A percentile compares a stretch with the other conserved stretches of the same genome.
phyloP scores from a whole-genome alignment of 2,113 vertebrate genomes.

The Corapipo altera region DNA sequence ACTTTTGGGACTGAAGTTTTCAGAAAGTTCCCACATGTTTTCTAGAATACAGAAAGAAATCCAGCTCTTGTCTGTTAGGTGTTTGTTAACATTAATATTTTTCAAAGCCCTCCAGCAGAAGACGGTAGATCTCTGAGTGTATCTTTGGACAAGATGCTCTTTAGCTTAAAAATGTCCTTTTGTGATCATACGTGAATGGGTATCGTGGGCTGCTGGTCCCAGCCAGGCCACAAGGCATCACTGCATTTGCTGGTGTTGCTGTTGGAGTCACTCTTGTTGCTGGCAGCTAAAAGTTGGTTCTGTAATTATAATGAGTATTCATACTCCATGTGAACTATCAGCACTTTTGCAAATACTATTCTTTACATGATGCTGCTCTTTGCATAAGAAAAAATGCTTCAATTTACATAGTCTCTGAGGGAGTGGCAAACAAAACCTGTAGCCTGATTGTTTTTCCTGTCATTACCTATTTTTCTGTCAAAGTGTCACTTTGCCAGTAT shows the following conservation, averaged over 20 bases:
- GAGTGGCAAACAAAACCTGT: constrained; percentile 32
- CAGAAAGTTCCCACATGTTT: not conserved
- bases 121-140: not conserved
- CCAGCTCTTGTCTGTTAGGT: not conserved
- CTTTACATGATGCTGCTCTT: not conserved
- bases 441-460: constrained; percentile 42
- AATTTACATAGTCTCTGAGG: not conserved
- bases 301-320: not conserved
- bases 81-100: not conserved
- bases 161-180: not conserved
- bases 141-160: not conserved
- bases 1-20: not conserved
- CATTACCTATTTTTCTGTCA: constrained; percentile 11
- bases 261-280: not conserved
- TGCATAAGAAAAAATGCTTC: constrained; percentile 32
- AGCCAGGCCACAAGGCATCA: not conserved
- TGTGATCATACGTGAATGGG: not conserved
- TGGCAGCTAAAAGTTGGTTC: not conserved
- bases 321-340: not conserved
- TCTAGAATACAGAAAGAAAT: not conserved
- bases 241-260: not conserved
- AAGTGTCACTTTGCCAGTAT: not conserved
- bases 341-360: constrained; percentile 21
- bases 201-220: accelerated
- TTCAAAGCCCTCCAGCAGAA: not conserved